Evolutionary conservation across 2,888 invertebrate species (phyloP).

Genomic region (Synanthedon tipuliformis): DNA sequence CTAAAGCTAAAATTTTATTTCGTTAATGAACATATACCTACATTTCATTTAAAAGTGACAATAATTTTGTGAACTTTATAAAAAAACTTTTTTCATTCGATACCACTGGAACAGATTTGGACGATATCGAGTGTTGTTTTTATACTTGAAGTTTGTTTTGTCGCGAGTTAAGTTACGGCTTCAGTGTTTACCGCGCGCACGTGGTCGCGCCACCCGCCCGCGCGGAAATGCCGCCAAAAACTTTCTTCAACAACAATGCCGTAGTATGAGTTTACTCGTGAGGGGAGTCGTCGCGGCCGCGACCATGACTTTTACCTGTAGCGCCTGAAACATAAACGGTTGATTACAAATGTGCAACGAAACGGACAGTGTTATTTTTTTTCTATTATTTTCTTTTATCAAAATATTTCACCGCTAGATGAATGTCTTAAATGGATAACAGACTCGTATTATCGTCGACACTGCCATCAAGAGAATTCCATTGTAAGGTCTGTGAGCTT

Average conservation of each 20-base stretch:
- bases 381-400: conserved; percentile 63
- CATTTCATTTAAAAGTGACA: conserved; percentile 17
- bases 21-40: conserved; percentile 22
- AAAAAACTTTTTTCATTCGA: conserved; percentile 28
- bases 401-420: conserved; percentile 60
- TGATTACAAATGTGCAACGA: conserved; percentile 59
- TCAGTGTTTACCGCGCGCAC: conserved; percentile 60
- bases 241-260: conserved; percentile 55
- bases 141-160: conserved; percentile 3
- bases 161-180: conserved; percentile 3
- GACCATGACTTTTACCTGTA: conserved; percentile 56
- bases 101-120: conserved; percentile 15
- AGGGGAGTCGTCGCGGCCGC: conserved; percentile 31
- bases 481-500: conserved; percentile 82
- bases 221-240: conserved; percentile 65
- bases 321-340: conserved; percentile 38
- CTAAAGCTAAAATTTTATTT: conserved; percentile 42
- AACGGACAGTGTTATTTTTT: conserved; percentile 52
- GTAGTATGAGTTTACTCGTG: conserved; percentile 41
- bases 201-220: conserved; percentile 48
- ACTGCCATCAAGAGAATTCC: conserved; percentile 71
- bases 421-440: conserved; percentile 68
- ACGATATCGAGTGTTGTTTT: conserved; percentile 4
- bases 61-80: conserved; percentile 22
- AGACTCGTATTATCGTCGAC: conserved; percentile 65